These are phyloP conservation scores for Agelastica alni DNA, from an alignment of 2,888 invertebrate species.

Conservation along the genomic window DNA sequence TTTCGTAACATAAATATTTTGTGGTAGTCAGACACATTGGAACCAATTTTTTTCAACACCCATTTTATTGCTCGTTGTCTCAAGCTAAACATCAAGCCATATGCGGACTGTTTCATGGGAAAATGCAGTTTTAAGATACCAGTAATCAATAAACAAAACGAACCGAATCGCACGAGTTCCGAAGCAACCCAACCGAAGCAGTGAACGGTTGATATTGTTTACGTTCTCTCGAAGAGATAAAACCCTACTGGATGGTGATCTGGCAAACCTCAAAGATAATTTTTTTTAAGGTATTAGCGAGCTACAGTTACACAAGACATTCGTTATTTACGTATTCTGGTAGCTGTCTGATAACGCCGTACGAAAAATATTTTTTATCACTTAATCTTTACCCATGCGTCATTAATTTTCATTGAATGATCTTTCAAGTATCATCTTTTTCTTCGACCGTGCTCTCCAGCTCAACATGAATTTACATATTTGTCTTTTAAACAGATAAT, in stretches of 20 bases:
- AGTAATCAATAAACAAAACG: slow-evolving; percentile 12
- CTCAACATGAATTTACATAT: too few relatives aligned
- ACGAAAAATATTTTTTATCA: neutral
- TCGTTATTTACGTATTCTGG: neutral
- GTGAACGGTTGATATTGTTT: slow-evolving; percentile 23
- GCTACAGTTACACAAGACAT: too few relatives aligned
- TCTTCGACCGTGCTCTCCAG: too few relatives aligned
- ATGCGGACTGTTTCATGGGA: slow-evolving; percentile 9
- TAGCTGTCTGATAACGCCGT: neutral
- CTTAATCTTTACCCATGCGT: neutral
- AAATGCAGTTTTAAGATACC: slow-evolving; percentile 13
- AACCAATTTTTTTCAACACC: neutral
- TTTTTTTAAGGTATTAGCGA: neutral
- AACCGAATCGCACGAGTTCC: slow-evolving; percentile 12
- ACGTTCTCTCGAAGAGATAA: slow-evolving; percentile 21
- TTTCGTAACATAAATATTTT: too few relatives aligned
- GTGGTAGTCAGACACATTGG: too few relatives aligned
- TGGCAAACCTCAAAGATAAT: slow-evolving; percentile 16
- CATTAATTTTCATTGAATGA: too few relatives aligned
- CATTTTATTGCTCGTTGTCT: neutral
- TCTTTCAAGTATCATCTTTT: too few relatives aligned
- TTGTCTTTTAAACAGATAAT: too few relatives aligned
- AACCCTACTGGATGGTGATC: slow-evolving; percentile 13
- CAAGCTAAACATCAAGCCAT: neutral
- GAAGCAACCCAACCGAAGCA: slow-evolving; percentile 7